Evolutionary conservation across 2,113 vertebrate species (phyloP), one percentile per base, ranked within the genome.

Genomic region (Rattus rattus): DNA sequence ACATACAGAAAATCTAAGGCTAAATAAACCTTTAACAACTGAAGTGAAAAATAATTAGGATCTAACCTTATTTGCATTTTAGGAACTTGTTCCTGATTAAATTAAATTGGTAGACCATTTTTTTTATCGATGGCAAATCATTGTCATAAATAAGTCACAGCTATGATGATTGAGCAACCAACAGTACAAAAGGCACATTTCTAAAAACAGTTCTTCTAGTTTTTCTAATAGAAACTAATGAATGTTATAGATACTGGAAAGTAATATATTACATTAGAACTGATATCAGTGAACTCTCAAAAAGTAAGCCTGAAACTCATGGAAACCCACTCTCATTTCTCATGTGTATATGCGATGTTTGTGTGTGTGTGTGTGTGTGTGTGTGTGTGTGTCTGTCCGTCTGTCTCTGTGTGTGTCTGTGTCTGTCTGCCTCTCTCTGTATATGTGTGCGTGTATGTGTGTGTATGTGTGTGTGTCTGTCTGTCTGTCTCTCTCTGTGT

Each of bases 131-230:
- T 95, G 65, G 76, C 36, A 97, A 84, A 80, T 96, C 90, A 81
- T 49, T 94, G 33, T 94, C 93, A 52, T 92, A 97, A 97, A 97
- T 98, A 97, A 96, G 12, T 39, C 59, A 97, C 72, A 79, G 1
- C 91, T 96, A 87, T 49, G 90, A 97, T 69, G 39, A 69, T 30
- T 94, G 88, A 95, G 59, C 92, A 59, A 65, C 7, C 16, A 61
- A 24, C 24, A 13, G 43, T 36, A 3, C 49, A 96, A 76, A 93
- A 94, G 76, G 90, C 12, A 36, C n/a, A 93, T 93, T 98, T 87
- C 63, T 94, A n/a, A 20, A 90, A 59, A 77, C 54, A 96, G 72
- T 5, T 73, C 22, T 88, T 52, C 39, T 49, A 90, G 54, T 43
- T 94, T 94, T 97, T 90, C 8, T 88, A 96, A 95, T 0, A 92